A percentile compares a stretch with the other conserved stretches of the same genome.
These are phyloP conservation scores for Scarus forsteni DNA, from an alignment of 2,797 vertebrate species.

Conservation along the genomic window DNA sequence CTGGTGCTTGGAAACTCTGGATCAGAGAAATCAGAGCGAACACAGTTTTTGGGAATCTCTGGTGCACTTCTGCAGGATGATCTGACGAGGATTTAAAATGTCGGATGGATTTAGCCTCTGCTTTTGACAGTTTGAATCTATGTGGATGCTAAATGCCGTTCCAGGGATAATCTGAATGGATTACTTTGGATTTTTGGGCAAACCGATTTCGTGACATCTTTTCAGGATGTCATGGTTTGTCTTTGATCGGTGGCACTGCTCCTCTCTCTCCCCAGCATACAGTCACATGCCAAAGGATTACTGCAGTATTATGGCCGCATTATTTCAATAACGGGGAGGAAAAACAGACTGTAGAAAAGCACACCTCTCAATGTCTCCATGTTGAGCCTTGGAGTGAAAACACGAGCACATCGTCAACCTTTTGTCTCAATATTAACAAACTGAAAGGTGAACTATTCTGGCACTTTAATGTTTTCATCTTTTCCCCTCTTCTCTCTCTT, in stretches of 20 bases:
- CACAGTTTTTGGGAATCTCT: neutral
- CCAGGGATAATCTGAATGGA: conserved; percentile 17
- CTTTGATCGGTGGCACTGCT: conserved; percentile 9
- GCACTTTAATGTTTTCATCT: conserved; percentile 70
- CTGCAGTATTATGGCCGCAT: conserved; percentile 45
- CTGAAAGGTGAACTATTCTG: conserved; percentile 49
- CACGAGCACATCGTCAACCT: conserved; percentile 51
- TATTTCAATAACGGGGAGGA: conserved; percentile 27
- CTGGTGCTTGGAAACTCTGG: conserved; percentile 7
- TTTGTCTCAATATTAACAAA: conserved; percentile 53
- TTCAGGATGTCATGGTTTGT: conserved; percentile 18
- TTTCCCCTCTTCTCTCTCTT: conserved; percentile 3
- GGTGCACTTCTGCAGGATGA: conserved; percentile 20
- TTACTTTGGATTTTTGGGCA: conserved; percentile 17
- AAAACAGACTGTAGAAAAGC: conserved; percentile 31
- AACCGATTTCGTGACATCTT: neutral
- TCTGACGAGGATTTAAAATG: neutral
- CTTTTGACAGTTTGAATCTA: conserved; percentile 13
- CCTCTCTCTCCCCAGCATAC: conserved; percentile 46
- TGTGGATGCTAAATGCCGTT: conserved; percentile 11
- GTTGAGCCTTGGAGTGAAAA: conserved; percentile 41
- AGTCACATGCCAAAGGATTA: conserved; percentile 78
- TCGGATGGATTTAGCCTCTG: conserved; percentile 12
- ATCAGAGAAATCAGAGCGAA: conserved; percentile 2
- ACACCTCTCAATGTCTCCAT: conserved; percentile 26